Evolutionary conservation across 2,113 vertebrate species (phyloP).

Genomic region (Malurus cyaneus): DNA sequence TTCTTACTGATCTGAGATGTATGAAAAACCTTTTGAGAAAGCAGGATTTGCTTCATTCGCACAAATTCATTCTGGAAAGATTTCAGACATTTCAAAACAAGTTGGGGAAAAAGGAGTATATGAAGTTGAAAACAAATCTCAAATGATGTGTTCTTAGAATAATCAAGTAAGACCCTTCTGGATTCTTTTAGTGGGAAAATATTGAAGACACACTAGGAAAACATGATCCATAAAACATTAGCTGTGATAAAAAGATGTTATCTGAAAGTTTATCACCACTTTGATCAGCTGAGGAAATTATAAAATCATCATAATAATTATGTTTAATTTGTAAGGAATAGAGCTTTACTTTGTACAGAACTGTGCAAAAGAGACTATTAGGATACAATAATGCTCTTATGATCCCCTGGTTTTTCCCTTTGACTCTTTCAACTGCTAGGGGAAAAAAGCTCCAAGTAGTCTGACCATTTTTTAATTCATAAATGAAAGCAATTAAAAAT

Average conservation of each 20-base stretch:
- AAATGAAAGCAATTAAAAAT: slow-evolving; percentile 61
- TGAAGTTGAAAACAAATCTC: background rate
- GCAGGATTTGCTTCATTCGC: background rate
- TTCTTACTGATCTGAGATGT: background rate
- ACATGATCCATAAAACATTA: background rate
- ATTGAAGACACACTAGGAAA: background rate
- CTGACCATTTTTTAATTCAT: slow-evolving; percentile 4
- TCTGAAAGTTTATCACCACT: background rate
- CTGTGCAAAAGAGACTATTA: background rate
- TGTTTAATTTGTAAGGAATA: background rate
- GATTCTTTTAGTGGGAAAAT: background rate
- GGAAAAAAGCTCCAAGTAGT: background rate
- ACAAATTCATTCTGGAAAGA: background rate
- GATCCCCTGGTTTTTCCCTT: background rate
- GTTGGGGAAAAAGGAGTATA: background rate
- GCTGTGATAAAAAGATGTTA: background rate
- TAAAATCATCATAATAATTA: background rate
- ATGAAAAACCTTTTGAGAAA: background rate
- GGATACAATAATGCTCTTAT: background rate
- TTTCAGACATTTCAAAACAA: background rate
- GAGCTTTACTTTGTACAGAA: background rate
- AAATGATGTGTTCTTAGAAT: background rate
- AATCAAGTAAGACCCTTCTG: background rate
- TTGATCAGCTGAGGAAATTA: background rate
- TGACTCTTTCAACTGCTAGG: background rate